Percentiles rank a stretch among this genome's conserved stretches.
These are phyloP conservation scores for Laticauda colubrina DNA, from an alignment of 2,113 vertebrate genomes.

Conservation along the genomic window DNA sequence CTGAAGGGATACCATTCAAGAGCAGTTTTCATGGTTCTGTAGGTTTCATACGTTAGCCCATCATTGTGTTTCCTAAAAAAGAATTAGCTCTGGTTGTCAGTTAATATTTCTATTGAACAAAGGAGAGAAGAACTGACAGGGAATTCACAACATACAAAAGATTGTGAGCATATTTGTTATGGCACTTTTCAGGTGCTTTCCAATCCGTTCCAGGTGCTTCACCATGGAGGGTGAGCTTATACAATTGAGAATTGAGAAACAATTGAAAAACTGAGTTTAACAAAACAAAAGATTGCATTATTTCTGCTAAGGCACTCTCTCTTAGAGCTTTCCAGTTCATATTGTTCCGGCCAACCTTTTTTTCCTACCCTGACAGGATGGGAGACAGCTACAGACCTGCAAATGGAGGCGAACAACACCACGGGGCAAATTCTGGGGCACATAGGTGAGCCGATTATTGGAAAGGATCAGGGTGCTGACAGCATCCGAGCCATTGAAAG, in stretches of 20 bases:
- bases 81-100: neutral
- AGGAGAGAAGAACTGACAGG: neutral
- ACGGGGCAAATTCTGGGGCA: conserved; percentile 60
- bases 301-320: neutral
- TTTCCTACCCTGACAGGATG: neutral
- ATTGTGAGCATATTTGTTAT: neutral
- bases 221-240: neutral
- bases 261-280: neutral
- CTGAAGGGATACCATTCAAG: neutral
- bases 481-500: conserved; percentile 56
- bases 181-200: neutral
- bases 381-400: conserved; percentile 52
- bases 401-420: conserved; percentile 58
- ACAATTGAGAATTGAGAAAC: neutral
- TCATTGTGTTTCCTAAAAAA: neutral
- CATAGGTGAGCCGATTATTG: conserved; percentile 59
- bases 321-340: neutral
- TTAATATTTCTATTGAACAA: neutral
- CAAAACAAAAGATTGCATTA: neutral
- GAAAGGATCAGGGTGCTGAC: conserved; percentile 66
- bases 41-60: neutral
- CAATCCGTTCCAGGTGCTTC: neutral
- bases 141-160: neutral
- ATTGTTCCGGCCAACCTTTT: neutral
- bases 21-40: neutral